phyloP scores from a whole-genome alignment of 2,888 invertebrate species.

The Lycophotia porphyrea region DNA sequence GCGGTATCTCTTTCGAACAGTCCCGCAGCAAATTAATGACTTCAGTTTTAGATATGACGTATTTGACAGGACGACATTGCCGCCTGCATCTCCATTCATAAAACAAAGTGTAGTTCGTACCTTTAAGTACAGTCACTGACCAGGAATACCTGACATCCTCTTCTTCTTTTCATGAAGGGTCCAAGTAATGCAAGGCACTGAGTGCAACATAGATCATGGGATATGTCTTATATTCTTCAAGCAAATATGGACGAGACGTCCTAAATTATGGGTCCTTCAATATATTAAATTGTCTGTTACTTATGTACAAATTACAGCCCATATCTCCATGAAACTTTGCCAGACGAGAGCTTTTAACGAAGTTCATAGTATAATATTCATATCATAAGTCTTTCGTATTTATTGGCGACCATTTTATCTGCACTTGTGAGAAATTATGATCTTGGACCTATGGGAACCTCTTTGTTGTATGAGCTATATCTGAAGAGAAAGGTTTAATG shows the following conservation, averaged over 20 bases:
- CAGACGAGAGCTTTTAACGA: slow-evolving; percentile 27
- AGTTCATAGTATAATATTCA: neutral
- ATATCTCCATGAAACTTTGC: neutral
- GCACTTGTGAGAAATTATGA: slow-evolving; percentile 27
- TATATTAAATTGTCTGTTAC: neutral
- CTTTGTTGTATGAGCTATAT: slow-evolving; percentile 14
- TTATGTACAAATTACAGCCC: slow-evolving; percentile 7
- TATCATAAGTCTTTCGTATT: slow-evolving; percentile 38
- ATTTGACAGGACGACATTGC: neutral
- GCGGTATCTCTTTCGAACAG: no score
- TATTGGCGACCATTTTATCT: slow-evolving; percentile 35
- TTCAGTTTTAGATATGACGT: neutral
- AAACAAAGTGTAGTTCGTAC: neutral
- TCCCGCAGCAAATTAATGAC: no score
- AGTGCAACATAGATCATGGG: neutral
- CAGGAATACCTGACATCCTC: neutral
- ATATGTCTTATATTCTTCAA: neutral
- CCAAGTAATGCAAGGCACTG: neutral
- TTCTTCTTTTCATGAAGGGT: neutral
- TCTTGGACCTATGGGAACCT: neutral
- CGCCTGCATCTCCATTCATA: neutral
- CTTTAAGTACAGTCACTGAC: neutral
- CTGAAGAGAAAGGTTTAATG: slow-evolving; percentile 29
- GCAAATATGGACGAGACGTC: neutral
- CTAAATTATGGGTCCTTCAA: neutral